Percentiles rank a stretch among this genome's conserved stretches.
These are phyloP conservation scores for Danio kyathit DNA, from an alignment of 2,797 vertebrate species.

Conservation along the genomic window DNA sequence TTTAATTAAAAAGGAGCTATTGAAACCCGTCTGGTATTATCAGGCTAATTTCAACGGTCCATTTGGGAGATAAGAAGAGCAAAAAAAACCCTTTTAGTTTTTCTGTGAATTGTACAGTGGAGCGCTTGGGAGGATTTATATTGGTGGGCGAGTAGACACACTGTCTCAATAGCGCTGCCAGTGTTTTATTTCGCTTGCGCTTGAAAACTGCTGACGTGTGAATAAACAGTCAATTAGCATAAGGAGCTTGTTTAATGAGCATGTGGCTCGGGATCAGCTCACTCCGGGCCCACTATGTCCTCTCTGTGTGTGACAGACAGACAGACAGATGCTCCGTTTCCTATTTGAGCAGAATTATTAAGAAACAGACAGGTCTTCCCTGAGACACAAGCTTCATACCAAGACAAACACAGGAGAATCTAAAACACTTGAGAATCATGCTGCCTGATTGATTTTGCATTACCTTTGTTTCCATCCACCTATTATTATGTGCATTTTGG, in stretches of 20 bases:
- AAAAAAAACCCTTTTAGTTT: conserved; percentile 6
- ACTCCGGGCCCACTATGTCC: conserved; percentile 41
- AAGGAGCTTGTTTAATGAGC: conserved; percentile 60
- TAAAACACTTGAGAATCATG: neutral
- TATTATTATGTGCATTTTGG: no score
- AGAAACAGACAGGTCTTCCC: conserved; percentile 12
- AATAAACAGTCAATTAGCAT: conserved; percentile 60
- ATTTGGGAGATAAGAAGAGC: conserved; percentile 42
- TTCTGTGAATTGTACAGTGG: conserved; percentile 35
- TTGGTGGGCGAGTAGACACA: conserved; percentile 4
- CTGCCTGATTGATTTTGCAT: no score
- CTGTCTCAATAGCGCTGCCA: conserved; percentile 32
- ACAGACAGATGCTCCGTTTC: conserved; percentile 45
- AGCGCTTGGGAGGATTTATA: conserved; percentile 19
- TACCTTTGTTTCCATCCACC: no score
- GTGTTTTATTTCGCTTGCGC: conserved; percentile 43
- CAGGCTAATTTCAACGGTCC: conserved; percentile 26
- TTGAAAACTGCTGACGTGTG: conserved; percentile 68
- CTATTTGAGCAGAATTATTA: no score
- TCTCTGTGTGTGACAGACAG: conserved; percentile 55
- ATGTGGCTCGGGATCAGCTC: conserved; percentile 56
- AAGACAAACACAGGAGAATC: conserved; percentile 7
- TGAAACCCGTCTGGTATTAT: conserved; percentile 48
- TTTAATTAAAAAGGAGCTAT: conserved; percentile 64
- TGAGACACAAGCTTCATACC: neutral